Evolutionary conservation across 2,797 vertebrate species (phyloP).

Genomic region (Allobates femoralis): DNA sequence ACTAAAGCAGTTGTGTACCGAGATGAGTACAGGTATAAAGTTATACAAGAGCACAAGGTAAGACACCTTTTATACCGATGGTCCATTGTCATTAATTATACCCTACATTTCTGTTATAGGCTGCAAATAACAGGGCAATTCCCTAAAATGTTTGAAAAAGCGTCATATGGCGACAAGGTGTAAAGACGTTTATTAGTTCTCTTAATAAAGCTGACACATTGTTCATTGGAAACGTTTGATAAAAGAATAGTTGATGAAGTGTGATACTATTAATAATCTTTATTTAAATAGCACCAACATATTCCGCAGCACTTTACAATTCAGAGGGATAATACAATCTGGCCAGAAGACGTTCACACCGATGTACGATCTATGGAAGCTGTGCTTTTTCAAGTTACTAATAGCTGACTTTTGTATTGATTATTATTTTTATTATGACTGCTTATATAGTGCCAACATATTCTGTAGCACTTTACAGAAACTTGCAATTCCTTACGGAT

Average conservation of each 20-base stretch:
- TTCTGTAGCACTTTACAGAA: too few relatives aligned
- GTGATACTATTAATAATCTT: neutral
- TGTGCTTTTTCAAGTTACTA: neutral
- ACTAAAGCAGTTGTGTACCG: neutral
- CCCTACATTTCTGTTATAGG: neutral
- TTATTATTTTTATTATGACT: too few relatives aligned
- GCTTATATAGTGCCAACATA: too few relatives aligned
- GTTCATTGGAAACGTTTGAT: neutral
- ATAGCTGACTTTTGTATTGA: too few relatives aligned
- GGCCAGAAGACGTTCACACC: neutral
- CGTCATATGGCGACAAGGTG: neutral
- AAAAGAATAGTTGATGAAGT: neutral
- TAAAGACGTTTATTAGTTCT: neutral
- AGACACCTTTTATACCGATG: neutral
- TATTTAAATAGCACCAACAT: too few relatives aligned
- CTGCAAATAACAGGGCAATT: neutral
- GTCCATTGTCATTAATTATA: neutral
- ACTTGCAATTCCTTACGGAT: too few relatives aligned
- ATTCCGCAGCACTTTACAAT: too few relatives aligned
- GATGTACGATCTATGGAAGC: neutral
- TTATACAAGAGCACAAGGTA: too few relatives aligned
- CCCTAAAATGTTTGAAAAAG: neutral
- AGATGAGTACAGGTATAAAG: neutral
- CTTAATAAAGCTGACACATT: neutral
- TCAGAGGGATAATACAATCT: neutral